Base-by-base conservation (phyloP, 2,888 invertebrate species). In the Athripsodes cinereus region DNA sequence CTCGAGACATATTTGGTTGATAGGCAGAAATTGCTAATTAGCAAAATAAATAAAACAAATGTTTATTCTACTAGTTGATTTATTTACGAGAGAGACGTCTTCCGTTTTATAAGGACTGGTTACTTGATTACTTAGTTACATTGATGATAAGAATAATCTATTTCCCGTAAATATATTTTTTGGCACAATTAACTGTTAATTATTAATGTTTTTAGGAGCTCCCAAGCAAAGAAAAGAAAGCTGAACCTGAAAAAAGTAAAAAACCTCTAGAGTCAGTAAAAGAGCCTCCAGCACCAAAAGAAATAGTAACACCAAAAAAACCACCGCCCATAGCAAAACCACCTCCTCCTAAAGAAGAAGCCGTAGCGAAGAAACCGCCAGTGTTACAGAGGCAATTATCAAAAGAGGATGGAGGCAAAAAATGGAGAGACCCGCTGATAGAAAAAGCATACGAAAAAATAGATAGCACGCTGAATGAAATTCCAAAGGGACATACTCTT, bases 361-460 rank as follows among this genome's bases (percentile, higher is more conserved):
- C 76, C 18, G 76, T 76, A 26, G 76, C 78, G 2, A 71, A 77
- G 20, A 79, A 77, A 64, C 75, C 79, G 2, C 71, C 78, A 2
- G 35, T 58, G 31, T 65, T 79, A 20, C 73, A 72, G 66, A 77
- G 79, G 63, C 76, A 78, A 62, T 69, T 74, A 16, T 79, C 79
- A 46, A 78, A 76, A 67, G 79, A 79, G 62, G 79, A 79, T 55
- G 69, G 69, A 2, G 71, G 72, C 19, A 79, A 78, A 66, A 79
- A 78, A 71, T 79, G 79, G 79, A 72, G 79, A 58, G 79, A 79
- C 58, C 79, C 79, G 8, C 68, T 79, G 19, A 76, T 76, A 64
- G 79, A 79, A 64, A 72, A 78, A 50, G 78, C 78, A 31, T 78
- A 79, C 68, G 78, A 79, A 56, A 79, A 77, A 62, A 79, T 79